Conservation (phyloP, 1,140 invertebrate species). For the Hylaeus volcanicus region DNA sequence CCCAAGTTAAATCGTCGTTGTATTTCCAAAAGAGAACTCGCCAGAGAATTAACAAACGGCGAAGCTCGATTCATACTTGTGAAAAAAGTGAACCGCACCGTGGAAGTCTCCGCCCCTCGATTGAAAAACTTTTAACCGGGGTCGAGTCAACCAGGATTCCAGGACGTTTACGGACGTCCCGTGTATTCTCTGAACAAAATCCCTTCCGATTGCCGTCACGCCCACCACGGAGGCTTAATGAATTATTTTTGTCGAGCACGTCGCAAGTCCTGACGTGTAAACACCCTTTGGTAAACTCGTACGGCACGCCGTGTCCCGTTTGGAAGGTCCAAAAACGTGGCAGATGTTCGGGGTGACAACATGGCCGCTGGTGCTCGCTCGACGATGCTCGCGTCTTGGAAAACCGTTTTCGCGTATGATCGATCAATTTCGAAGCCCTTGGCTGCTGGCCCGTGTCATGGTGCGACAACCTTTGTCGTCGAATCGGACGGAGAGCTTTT, state of each 20-base stretch:
- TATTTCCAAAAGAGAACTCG: neutral
- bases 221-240: constrained; percentile 55
- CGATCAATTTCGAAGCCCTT: constrained; percentile 65
- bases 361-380: constrained; percentile 66
- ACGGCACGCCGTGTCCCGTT: constrained; percentile 20
- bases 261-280: constrained; percentile 55
- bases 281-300: constrained; percentile 60
- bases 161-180: neutral
- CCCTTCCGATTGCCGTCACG: constrained; percentile 56
- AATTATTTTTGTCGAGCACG: constrained; percentile 59
- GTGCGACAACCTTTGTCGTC: constrained; percentile 14
- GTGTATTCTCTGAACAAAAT: constrained; percentile 30
- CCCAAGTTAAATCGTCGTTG: neutral
- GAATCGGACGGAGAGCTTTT: neutral
- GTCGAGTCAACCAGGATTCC: neutral
- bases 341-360: constrained; percentile 77
- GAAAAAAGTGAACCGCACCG: neutral
- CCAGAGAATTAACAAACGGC: neutral
- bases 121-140: neutral
- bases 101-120: constrained; percentile 9
- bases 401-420: constrained; percentile 69
- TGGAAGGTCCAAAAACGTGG: constrained; percentile 43
- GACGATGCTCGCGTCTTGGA: constrained; percentile 43
- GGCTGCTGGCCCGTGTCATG: neutral
- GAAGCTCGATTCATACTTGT: neutral